Evolutionary conservation across 2,888 invertebrate species (phyloP).

Genomic region (Leptopilina drosophilae): DNA sequence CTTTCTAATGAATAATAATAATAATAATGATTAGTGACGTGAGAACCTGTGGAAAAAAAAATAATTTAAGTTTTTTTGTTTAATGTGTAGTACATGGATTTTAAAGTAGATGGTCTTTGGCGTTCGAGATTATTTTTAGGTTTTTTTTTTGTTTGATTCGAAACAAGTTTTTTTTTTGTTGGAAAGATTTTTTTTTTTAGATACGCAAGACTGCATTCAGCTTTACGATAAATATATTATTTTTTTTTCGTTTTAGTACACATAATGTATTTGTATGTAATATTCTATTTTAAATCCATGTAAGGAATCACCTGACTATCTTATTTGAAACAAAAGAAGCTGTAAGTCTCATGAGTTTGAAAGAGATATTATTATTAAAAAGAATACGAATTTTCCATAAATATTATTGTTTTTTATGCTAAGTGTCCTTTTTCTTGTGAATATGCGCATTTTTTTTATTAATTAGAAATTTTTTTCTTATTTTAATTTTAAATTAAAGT

Average conservation of each 20-base stretch:
- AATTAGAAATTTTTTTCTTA: not conserved
- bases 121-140: conserved; percentile 35
- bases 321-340: conserved; percentile 64
- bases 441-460: conserved; percentile 41
- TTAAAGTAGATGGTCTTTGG: conserved; percentile 27
- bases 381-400: conserved; percentile 71
- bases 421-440: conserved; percentile 3
- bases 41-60: not conserved
- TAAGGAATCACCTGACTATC: conserved; percentile 63
- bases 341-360: conserved; percentile 68
- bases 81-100: conserved; percentile 31
- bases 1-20: not conserved
- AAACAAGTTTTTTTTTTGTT: conserved; percentile 37
- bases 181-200: conserved; percentile 54
- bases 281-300: conserved; percentile 65
- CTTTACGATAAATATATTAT: conserved; percentile 56
- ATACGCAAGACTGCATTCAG: conserved; percentile 70
- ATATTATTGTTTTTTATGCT: conserved; percentile 43
- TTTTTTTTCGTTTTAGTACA: conserved; percentile 65
- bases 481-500: too few relatives aligned
- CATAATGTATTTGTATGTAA: conserved; percentile 64
- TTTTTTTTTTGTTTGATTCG: conserved; percentile 2
- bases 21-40: not conserved
- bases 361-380: conserved; percentile 68
- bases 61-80: conserved; percentile 1